Evolutionary conservation across 2,113 vertebrate genomes (phyloP).

Genomic region (Tachysurus vachellii): DNA sequence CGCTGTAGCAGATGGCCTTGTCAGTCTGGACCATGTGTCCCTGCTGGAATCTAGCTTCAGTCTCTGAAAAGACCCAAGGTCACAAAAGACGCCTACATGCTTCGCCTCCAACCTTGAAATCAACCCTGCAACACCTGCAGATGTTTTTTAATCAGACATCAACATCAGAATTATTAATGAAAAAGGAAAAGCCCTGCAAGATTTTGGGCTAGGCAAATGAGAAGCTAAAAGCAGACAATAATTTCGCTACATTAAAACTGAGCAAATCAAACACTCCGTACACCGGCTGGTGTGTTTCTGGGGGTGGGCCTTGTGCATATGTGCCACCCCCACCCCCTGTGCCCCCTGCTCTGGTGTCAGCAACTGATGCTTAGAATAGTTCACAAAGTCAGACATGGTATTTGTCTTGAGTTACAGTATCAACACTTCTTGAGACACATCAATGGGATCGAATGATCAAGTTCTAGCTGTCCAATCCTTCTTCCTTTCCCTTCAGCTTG

Average conservation of each 20-base stretch:
- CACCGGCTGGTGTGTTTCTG: constrained; percentile 54
- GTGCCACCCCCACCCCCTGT: constrained; percentile 47
- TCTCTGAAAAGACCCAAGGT: constrained; percentile 77
- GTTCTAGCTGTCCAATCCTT: constrained; percentile 55
- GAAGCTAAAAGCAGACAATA: constrained; percentile 52
- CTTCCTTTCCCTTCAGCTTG: constrained; percentile 36
- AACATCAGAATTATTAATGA: constrained; percentile 2
- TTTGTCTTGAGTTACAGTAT: constrained; percentile 77
- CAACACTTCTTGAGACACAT: constrained; percentile 72
- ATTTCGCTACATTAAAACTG: constrained; percentile 56
- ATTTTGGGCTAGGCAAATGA: constrained; percentile 24
- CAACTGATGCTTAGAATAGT: constrained; percentile 82
- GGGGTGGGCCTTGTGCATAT: constrained; percentile 60
- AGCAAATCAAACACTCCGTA: constrained; percentile 54
- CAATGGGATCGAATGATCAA: constrained; percentile 70
- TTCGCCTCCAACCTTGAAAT: constrained; percentile 55
- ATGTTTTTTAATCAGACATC: constrained; percentile 10
- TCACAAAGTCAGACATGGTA: constrained; percentile 77
- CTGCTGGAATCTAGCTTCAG: constrained; percentile 76
- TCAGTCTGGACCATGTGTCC: constrained; percentile 81
- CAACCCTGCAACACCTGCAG: constrained; percentile 40
- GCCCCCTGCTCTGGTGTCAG: constrained; percentile 70
- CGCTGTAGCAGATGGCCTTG: constrained; percentile 77
- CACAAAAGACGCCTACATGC: constrained; percentile 67
- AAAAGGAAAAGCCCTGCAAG: constrained; percentile 24